Evolutionary conservation across 2,888 invertebrate genomes (phyloP).

Genomic region (Lottia scabra): DNA sequence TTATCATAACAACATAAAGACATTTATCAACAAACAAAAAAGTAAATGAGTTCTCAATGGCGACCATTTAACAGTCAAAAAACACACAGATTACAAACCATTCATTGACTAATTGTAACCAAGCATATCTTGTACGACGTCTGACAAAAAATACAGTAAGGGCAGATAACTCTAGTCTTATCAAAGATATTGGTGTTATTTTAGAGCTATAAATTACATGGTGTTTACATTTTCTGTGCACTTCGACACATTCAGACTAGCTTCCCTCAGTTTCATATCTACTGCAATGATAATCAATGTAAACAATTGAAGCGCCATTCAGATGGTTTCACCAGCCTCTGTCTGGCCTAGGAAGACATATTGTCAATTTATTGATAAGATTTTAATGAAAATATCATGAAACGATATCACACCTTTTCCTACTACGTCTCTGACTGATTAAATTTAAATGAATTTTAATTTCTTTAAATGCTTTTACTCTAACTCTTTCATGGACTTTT

Average conservation of each 20-base stretch:
- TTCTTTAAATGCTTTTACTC: too few species aligned
- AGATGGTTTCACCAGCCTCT: not conserved
- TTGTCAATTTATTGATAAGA: not conserved
- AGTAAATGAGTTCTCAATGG: too few species aligned
- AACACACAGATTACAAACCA: not conserved
- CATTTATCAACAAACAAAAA: too few species aligned
- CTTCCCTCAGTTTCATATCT: slow-evolving; percentile 1
- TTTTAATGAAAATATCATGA: slow-evolving; percentile 1
- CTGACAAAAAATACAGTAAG: not conserved
- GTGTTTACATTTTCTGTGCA: not conserved
- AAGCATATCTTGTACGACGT: not conserved
- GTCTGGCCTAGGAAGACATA: not conserved
- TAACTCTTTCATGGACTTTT: too few species aligned
- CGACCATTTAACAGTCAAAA: too few species aligned
- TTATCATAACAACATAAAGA: too few species aligned
- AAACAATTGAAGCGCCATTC: slow-evolving; percentile 4
- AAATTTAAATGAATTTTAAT: too few species aligned
- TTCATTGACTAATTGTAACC: slow-evolving; percentile 4
- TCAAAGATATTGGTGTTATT: not conserved
- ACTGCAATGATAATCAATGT: not conserved
- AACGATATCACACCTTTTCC: not conserved
- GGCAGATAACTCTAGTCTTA: not conserved
- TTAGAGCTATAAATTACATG: not conserved
- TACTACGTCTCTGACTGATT: too few species aligned
- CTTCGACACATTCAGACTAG: not conserved